Evolutionary conservation across 1,140 invertebrate species (phyloP), one percentile per base, ranked within the genome.

Genomic region (Macrocentrus cingulum): DNA sequence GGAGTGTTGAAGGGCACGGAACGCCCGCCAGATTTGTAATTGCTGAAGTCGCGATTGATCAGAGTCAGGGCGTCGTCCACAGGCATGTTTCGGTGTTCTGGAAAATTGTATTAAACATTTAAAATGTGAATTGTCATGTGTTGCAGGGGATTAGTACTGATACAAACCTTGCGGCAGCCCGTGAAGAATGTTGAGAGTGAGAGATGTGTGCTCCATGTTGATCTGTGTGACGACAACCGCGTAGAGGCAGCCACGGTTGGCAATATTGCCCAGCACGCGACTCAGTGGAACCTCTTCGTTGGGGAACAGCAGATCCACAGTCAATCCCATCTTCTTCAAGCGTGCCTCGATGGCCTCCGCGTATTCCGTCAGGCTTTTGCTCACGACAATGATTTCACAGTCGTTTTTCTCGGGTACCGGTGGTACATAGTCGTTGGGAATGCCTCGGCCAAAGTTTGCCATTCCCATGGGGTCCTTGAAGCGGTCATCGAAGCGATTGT

Each of bases 51-150:
- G 15, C 88, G 83, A 16, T 83, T 82, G 25, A 97, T 82, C 36
- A 96, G 80, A 56, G 83, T 83, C 53, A 96, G 82, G 1, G 94
- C 92, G 77, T 95, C 92, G 50, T 95, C 91, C n/a, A 95, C 67
- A 0, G 92, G 93, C 91, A 97, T 96, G 77, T 97, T 95, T 61
- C 94, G 85, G 71, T 97, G 94, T 72, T 96, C 94, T 90, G 79
- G 62, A 61, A 68, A 45, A n/a, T n/a, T n/a, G n/a, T n/a, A n/a
- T n/a, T n/a, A n/a, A n/a, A n/a, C n/a, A n/a, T n/a, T n/a, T n/a
- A n/a, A n/a, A n/a, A n/a, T n/a, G n/a, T n/a, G n/a, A n/a, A n/a
- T n/a, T n/a, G n/a, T n/a, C n/a, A n/a, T n/a, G n/a, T n/a, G n/a
- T n/a, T n/a, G n/a, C n/a, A 56, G 48, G 56, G 23, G 32, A 54